phyloP scores from a whole-genome alignment of 2,797 vertebrate genomes.

The Paguma larvata region DNA sequence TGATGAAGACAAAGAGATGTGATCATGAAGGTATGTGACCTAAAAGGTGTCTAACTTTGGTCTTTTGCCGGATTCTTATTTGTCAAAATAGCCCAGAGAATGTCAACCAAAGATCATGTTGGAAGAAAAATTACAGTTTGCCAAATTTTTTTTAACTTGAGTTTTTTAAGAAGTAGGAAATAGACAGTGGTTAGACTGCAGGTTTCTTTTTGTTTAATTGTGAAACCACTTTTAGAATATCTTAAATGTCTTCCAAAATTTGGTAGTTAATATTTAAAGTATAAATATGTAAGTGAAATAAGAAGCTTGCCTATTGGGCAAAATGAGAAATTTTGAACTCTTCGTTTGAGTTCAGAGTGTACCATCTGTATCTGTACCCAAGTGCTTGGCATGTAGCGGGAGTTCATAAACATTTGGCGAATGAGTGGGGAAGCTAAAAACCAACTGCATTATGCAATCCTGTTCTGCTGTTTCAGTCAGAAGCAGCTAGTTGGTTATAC shows the following conservation, averaged over 20 bases:
- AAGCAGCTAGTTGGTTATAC: not conserved
- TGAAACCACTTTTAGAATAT: conserved; percentile 1
- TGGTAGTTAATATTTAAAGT: conserved; percentile 37
- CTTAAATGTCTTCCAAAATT: not conserved
- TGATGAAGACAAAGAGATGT: not conserved
- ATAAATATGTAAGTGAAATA: conserved; percentile 26
- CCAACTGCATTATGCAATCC: not conserved
- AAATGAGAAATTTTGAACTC: not conserved
- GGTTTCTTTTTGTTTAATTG: not conserved
- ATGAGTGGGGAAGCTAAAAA: not conserved
- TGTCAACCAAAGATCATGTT: not conserved
- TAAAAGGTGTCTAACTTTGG: not conserved
- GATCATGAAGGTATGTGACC: not conserved
- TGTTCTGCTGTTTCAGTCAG: not conserved
- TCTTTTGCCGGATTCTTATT: not conserved
- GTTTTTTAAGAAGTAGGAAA: not conserved
- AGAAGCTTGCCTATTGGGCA: not conserved
- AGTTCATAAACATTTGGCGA: not conserved
- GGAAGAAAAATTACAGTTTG: conserved; percentile 16
- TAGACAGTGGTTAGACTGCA: not conserved
- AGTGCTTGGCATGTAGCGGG: not conserved
- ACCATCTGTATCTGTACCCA: conserved; percentile 33
- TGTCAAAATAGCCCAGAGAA: conserved; percentile 7
- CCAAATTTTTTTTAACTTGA: not conserved
- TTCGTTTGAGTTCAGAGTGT: not conserved